Evolutionary conservation across 2,797 vertebrate species (phyloP), one percentile per base, ranked within the genome.

Genomic region (Acrocephalus scirpaceus): DNA sequence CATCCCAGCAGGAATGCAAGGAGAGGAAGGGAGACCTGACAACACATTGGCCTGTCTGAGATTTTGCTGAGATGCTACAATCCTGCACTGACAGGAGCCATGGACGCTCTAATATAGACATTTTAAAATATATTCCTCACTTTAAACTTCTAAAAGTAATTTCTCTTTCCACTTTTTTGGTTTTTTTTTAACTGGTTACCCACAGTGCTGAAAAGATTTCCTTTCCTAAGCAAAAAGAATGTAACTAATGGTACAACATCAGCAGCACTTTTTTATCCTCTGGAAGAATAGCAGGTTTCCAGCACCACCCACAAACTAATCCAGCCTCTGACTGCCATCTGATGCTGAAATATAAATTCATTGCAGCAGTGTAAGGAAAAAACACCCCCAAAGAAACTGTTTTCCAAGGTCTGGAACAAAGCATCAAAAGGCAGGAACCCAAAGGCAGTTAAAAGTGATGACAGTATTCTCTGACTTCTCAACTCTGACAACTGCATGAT

Each of bases 91-190:
- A 51, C 51, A 47, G 36, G 42, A 88, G 40, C 64, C 40, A 7
- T 7, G 23, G 17, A 44, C 0, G 1, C 20, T 40, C 7, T 10
- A 34, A 34, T 1, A 61, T 15, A 42, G 22, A 78, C 13, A 47
- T 69, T 73, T 87, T 8, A 22, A 78, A 76, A 56, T 9, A 48
- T 2, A 57, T 12, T 56, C 10, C 60, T 51, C 1, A 4, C 20
- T 79, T 79, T 15, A 56, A 57, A 66, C 11, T 51, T 32, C 10
- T 45, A 48, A 11, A 64, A 70, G 21, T 42, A 6, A 45, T 34
- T 79, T 69, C 32, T 34, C 4, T 34, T 81, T 66, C 30, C 26
- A 38, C 15, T 0, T 1, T 5, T 54, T 69, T 57, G 50, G 50
- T 77, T 51, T 34, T 51, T 34, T 36, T 13, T 53, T 2, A 92